Evolutionary conservation across 2,888 invertebrate species (phyloP), one percentile per base, ranked within the genome.

Genomic region (Melieria picta): DNA sequence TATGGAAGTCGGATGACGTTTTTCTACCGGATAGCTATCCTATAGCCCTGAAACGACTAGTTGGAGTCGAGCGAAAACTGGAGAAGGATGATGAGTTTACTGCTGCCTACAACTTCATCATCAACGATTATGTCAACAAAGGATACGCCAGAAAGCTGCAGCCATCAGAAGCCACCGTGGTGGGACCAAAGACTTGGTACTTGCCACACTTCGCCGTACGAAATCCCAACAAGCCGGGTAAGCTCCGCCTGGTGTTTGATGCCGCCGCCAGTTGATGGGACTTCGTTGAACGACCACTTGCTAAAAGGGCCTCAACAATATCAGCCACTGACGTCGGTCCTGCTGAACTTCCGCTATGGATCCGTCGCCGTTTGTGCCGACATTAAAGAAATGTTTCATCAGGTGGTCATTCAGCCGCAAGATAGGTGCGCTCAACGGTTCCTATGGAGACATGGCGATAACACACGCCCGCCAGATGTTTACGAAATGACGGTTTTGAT

Each of bases 251-350:
- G 5, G 82, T 83, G 1, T 81, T 77, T 60, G 82, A 83, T 69
- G 83, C 83, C 5, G 82, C 81, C 4, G 81, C 81, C 0, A 42
- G 74, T 67, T 11, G 48, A 78, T 9, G 81, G 81, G 2, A 66
- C 74, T 4, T 78, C 76, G 4, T 58, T 78, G 4, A 78, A 77
- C 50, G 56, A 60, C 1, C 64, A 73, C 1, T 69, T 74, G 11
- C 16, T 77, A 7, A 75, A 77, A 42, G 84, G 84, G 1, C 83
- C 85, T 1, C 82, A 84, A 57, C 70, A 84, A 3, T 76, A 82
- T 4, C 75, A 77, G 10, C 77, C 82, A 5, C 70, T 86, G 52
- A 72, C 79, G 3, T 82, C 83, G 0, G 80, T 85, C 0, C 72
- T 85, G 3, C 30, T 30, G 30, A 30, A 30, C 30, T 30, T 30